These are phyloP conservation scores for Nyctereutes procyonoides DNA, from an alignment of 2,113 vertebrate genomes.

Conservation along the genomic window DNA sequence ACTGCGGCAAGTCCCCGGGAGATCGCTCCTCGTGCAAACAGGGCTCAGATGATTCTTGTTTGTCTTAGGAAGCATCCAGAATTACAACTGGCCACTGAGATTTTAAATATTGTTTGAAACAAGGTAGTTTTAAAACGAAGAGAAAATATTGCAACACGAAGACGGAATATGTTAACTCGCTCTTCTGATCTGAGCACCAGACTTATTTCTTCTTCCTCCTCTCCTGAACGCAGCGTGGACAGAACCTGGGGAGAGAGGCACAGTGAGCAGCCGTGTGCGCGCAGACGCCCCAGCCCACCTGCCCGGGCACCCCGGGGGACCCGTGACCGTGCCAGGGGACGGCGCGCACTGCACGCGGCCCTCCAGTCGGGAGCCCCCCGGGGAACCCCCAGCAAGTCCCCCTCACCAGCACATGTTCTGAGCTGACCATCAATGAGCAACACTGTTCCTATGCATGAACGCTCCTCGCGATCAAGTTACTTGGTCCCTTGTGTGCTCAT, in stretches of 20 bases:
- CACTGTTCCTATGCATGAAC: fast-evolving
- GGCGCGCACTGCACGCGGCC: fast-evolving
- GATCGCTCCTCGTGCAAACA: not conserved
- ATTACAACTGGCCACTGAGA: slow-evolving; percentile 82
- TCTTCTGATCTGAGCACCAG: not conserved
- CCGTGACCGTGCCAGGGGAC: fast-evolving
- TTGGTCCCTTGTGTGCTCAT: fast-evolving
- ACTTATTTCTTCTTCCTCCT: slow-evolving; percentile 95
- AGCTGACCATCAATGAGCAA: fast-evolving
- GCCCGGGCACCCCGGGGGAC: fast-evolving
- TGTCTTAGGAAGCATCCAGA: slow-evolving; percentile 69
- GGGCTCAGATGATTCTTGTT: not conserved
- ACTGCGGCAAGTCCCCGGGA: slow-evolving; percentile 48
- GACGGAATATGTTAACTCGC: slow-evolving; percentile 75
- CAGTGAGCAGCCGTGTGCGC: fast-evolving
- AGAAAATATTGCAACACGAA: slow-evolving; percentile 81
- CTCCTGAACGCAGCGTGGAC: slow-evolving; percentile 96
- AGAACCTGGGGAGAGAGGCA: slow-evolving; percentile 90
- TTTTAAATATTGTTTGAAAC: slow-evolving; percentile 77
- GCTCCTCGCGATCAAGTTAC: fast-evolving
- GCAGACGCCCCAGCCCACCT: fast-evolving
- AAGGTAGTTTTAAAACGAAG: slow-evolving; percentile 76
- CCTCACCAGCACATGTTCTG: fast-evolving
- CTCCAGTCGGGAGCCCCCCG: fast-evolving
- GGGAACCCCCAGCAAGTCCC: not conserved